phyloP scores from a whole-genome alignment of 2,797 vertebrate species.

The Coregonus sp. region DNA sequence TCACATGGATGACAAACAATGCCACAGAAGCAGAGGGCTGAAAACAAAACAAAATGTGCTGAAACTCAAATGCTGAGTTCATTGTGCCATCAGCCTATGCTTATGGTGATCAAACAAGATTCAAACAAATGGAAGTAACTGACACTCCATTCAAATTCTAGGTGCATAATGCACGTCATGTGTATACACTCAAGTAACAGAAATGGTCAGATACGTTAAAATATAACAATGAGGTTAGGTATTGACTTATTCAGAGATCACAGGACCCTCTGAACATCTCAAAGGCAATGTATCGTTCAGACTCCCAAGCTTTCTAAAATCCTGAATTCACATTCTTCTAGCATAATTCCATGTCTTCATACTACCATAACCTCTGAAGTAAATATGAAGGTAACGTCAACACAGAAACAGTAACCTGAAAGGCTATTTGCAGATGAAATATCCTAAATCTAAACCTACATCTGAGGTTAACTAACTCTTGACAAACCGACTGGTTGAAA shows the following conservation, averaged over 20 bases:
- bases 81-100: slow-evolving; percentile 29
- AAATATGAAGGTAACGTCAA: slow-evolving; percentile 62
- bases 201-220: slow-evolving; percentile 13
- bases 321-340: slow-evolving; percentile 59
- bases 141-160: not conserved
- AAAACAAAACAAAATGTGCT: slow-evolving; percentile 26
- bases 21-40: slow-evolving; percentile 16
- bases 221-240: slow-evolving; percentile 52
- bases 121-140: slow-evolving; percentile 33
- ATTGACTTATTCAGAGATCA: slow-evolving; percentile 42
- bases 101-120: slow-evolving; percentile 2
- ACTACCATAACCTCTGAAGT: slow-evolving; percentile 58
- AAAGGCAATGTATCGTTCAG: slow-evolving; percentile 62
- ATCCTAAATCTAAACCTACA: slow-evolving; percentile 35
- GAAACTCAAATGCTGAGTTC: slow-evolving; percentile 27
- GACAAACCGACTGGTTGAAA: slow-evolving; percentile 32
- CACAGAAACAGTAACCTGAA: slow-evolving; percentile 74
- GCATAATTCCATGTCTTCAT: slow-evolving; percentile 59
- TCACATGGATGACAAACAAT: slow-evolving; percentile 36
- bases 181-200: not conserved
- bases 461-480: slow-evolving; percentile 17
- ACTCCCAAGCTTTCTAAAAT: slow-evolving; percentile 55
- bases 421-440: slow-evolving; percentile 72
- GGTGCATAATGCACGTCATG: not conserved
- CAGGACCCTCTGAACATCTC: slow-evolving; percentile 44